These are phyloP conservation scores for Anastrepha obliqua DNA, from an alignment of 1,140 invertebrate species.

Conservation along the genomic window DNA sequence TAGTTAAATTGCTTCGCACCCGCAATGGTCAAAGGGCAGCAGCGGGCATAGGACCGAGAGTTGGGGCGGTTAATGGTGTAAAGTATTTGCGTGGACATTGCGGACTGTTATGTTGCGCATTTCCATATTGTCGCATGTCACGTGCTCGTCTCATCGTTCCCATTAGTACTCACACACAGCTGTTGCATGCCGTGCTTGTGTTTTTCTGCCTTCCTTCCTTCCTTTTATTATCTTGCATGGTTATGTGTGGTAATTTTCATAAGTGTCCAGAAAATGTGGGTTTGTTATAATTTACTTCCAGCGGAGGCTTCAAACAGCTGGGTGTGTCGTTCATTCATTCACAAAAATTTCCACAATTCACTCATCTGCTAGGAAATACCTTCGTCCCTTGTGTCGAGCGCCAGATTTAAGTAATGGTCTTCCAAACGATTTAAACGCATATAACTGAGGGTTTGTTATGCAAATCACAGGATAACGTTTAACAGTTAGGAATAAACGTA, in stretches of 20 bases:
- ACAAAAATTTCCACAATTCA: not conserved
- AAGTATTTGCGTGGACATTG: not conserved
- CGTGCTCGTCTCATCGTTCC: not conserved
- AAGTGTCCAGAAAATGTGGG: not conserved
- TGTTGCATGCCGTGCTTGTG: not conserved
- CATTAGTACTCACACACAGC: conserved; percentile 15
- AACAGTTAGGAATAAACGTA: not conserved
- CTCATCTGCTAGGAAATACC: not conserved
- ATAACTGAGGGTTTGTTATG: not conserved
- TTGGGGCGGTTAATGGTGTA: not conserved
- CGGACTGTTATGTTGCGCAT: conserved; percentile 21
- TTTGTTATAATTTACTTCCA: not conserved
- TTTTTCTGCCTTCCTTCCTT: not conserved
- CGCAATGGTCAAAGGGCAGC: not conserved
- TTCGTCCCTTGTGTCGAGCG: not conserved
- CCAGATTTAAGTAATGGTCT: not conserved
- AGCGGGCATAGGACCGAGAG: not conserved
- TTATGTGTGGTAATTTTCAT: not conserved
- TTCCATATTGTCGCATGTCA: conserved; percentile 48
- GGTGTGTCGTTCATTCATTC: not conserved
- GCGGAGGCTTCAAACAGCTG: not conserved
- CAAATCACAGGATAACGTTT: not conserved
- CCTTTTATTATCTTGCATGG: conserved; percentile 3
- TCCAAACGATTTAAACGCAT: not conserved
- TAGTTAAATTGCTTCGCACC: conserved; percentile 40